Evolutionary conservation across 1,140 invertebrate species (phyloP).

Genomic region (Trichoplusia ni): DNA sequence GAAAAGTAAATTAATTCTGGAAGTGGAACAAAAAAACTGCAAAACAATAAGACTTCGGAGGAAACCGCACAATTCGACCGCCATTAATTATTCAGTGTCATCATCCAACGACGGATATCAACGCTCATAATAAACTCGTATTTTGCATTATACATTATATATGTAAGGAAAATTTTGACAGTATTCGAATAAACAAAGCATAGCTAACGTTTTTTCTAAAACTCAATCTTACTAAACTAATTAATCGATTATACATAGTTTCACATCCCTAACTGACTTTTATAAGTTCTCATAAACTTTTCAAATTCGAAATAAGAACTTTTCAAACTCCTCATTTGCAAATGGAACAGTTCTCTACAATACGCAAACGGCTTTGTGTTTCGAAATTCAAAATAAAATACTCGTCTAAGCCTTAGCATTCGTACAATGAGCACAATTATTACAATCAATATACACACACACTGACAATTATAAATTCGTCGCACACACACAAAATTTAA

Average conservation of each 20-base stretch:
- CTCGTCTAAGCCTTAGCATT: conserved; percentile 6
- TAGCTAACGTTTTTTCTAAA: too few species aligned
- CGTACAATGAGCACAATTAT: conserved; percentile 26
- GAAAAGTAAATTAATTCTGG: conserved; percentile 68
- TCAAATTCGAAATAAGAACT: background rate
- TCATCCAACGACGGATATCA: conserved; percentile 48
- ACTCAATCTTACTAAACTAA: too few species aligned
- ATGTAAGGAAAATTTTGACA: background rate
- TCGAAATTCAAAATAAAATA: conserved; percentile 13
- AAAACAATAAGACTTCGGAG: conserved; percentile 69
- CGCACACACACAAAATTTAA: conserved; percentile 57
- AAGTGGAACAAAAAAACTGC: conserved; percentile 69
- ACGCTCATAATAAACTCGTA: conserved; percentile 37
- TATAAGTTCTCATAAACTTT: too few species aligned
- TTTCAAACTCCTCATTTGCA: too few species aligned
- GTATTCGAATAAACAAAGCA: background rate
- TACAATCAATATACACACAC: conserved; percentile 31
- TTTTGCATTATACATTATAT: conserved; percentile 18
- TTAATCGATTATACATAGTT: too few species aligned
- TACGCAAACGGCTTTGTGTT: background rate
- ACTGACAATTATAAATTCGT: conserved; percentile 29
- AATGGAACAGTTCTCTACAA: background rate
- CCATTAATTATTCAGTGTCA: conserved; percentile 73
- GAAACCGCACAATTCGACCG: conserved; percentile 66
- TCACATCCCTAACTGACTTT: too few species aligned